A percentile compares a stretch with the other conserved stretches of the same genome.
These are phyloP conservation scores for Aplodontia rufa DNA, from an alignment of 2,113 vertebrate genomes.

Conservation along the genomic window DNA sequence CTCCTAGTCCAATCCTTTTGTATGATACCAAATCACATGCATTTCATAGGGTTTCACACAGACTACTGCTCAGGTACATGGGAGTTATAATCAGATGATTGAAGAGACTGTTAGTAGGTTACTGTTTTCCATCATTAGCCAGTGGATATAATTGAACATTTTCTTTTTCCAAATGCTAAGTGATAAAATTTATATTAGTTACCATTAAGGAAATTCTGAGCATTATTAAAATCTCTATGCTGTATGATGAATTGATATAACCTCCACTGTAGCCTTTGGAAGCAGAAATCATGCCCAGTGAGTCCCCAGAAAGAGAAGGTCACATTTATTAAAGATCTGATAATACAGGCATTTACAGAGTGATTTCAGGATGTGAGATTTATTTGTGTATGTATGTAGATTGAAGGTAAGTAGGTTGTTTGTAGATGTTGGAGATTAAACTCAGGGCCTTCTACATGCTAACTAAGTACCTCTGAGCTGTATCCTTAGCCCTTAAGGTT, in stretches of 20 bases:
- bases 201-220: conserved; percentile 20
- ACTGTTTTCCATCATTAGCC: conserved; percentile 34
- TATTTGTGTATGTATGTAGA: neutral
- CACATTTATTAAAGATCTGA: conserved; percentile 26
- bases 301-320: neutral
- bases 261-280: neutral
- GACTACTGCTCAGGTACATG: neutral
- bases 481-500: too few relatives aligned
- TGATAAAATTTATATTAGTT: conserved; percentile 43
- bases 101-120: conserved; percentile 16
- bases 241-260: conserved; percentile 30
- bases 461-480: too few relatives aligned
- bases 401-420: too few relatives aligned
- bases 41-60: conserved; percentile 26
- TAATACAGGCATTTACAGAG: neutral
- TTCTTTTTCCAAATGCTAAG: conserved; percentile 5
- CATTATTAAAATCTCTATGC: conserved; percentile 30
- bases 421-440: neutral
- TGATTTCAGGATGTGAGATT: conserved; percentile 43
- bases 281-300: neutral
- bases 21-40: neutral
- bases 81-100: neutral
- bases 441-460: neutral
- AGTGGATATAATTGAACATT: neutral
- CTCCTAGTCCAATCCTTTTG: neutral